Evolutionary conservation across 2,113 vertebrate species (phyloP).

Genomic region (Nematolebias whitei): DNA sequence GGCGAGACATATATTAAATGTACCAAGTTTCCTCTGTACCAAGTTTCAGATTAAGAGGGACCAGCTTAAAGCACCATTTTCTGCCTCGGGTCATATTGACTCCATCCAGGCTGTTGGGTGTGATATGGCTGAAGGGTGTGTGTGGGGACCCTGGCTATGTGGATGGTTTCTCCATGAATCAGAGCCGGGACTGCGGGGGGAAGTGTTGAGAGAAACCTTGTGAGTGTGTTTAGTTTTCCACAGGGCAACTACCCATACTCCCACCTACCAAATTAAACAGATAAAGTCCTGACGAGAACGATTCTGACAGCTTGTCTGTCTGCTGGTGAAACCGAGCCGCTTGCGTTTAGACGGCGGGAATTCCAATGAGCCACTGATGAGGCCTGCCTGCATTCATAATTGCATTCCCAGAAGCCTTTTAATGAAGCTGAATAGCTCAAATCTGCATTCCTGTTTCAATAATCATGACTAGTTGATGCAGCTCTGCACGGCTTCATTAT

Average conservation of each 20-base stretch:
- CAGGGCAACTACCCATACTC: slow-evolving; percentile 69
- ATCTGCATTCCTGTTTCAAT: slow-evolving; percentile 42
- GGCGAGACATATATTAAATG: slow-evolving; percentile 53
- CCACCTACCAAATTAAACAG: slow-evolving; percentile 74
- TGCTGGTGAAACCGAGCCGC: slow-evolving; percentile 41
- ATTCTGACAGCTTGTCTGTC: slow-evolving; percentile 75
- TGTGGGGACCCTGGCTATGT: slow-evolving; percentile 61
- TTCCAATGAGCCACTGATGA: slow-evolving; percentile 55
- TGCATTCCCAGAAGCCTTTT: slow-evolving; percentile 49
- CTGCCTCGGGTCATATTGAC: slow-evolving; percentile 75
- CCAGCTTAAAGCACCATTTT: slow-evolving; percentile 58
- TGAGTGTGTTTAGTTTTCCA: slow-evolving; percentile 70
- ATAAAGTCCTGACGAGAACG: slow-evolving; percentile 66
- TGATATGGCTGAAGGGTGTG: slow-evolving; percentile 77
- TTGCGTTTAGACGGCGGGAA: slow-evolving; percentile 46
- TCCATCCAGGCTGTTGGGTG: slow-evolving; percentile 72
- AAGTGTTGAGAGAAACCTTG: slow-evolving; percentile 34
- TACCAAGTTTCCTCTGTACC: slow-evolving; percentile 32
- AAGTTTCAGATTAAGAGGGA: slow-evolving; percentile 49
- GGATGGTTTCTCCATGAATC: slow-evolving; percentile 39
- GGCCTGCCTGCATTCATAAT: slow-evolving; percentile 48
- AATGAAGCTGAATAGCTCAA: slow-evolving; percentile 56
- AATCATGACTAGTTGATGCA: slow-evolving; percentile 34
- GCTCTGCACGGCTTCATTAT: slow-evolving; percentile 16
- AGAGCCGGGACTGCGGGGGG: background rate